phyloP scores from a whole-genome alignment of 2,113 vertebrate species.

The Pardalotus punctatus region DNA sequence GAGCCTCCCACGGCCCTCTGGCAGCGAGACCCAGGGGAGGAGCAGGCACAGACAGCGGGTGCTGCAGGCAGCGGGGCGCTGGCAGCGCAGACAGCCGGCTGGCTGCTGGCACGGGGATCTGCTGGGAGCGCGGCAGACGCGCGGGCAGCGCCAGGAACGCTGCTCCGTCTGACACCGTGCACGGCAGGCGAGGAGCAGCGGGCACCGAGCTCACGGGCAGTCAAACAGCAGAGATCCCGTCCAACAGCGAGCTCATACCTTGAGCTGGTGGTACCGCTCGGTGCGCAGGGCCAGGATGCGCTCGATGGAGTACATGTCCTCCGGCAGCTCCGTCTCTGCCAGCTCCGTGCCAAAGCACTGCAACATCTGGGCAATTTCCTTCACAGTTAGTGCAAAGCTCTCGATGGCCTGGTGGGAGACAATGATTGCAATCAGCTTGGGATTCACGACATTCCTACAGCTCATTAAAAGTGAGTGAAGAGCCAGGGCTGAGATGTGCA shows the following conservation, averaged over 20 bases:
- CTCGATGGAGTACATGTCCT: conserved; percentile 82
- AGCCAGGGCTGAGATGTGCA: not conserved
- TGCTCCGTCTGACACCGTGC: not conserved
- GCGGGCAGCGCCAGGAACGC: too few species aligned
- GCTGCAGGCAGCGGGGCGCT: not conserved
- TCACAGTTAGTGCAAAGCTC: conserved; percentile 93
- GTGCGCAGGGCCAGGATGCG: conserved; percentile 82
- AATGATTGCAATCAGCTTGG: not conserved
- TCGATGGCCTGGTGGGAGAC: conserved; percentile 88
- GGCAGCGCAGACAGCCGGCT: not conserved
- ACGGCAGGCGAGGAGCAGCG: not conserved
- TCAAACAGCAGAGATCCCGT: not conserved
- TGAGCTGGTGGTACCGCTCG: conserved; percentile 88
- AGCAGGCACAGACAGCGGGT: not conserved
- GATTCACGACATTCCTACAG: not conserved
- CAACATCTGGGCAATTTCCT: conserved; percentile 95
- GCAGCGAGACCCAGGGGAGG: accelerated
- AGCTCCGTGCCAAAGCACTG: conserved; percentile 92
- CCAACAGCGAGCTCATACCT: conserved; percentile 72
- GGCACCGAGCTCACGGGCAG: not conserved
- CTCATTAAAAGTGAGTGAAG: accelerated
- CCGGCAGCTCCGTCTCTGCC: conserved; percentile 85
- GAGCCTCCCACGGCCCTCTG: not conserved
- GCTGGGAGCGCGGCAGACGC: too few species aligned
- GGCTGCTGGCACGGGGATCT: not conserved